Base-by-base conservation (phyloP, 2,888 invertebrate genomes). In the Chrysolina oricalcia region DNA sequence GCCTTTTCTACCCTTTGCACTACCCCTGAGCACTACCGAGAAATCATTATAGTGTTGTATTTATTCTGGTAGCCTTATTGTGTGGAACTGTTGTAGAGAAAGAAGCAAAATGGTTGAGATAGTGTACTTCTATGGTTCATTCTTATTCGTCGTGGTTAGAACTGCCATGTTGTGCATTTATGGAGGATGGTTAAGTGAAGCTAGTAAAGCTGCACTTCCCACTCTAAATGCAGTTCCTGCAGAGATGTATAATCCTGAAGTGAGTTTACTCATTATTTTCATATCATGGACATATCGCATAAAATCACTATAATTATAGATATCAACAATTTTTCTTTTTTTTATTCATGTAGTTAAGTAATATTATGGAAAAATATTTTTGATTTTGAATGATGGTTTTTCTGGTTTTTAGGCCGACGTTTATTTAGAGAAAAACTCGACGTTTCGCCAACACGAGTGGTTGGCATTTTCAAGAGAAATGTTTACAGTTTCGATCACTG, bases 211-310 rank as follows among this genome's bases (percentile, higher is more conserved):
- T 43, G 83, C 86, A 1, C 75, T 87, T 50, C 78, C 84, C 0
- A 89, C 92, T 0, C 82, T 93, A 17, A 93, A 93, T 82, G 91
- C 92, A 41, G 92, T 93, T 2, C 91, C 93, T 0, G 91, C 91
- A 3, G 90, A 91, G 0, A 91, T 91, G 8, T 93, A 92, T 82
- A 92, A 92, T 77, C 88, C 90, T 43, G 93, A 93, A 90, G 93
- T 93, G 83, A 71, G 72, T 65, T 43, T 40, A 23, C 5, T n/a
- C n/a, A n/a, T 8, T 15, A 8, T 35, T 35, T 35, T 8, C 35
- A 8, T 35, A 8, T 35, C 0, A 35, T 35, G 35, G 6, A 35
- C 35, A 35, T 19, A 10, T 46, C 15, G 46, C 6, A 46, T 15
- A n/a, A 46, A 8, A 15, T 15, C n/a, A 15, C 3, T 8, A 6